Evolutionary conservation across 2,888 invertebrate species (phyloP).

Genomic region (Nymphalis polychloros): DNA sequence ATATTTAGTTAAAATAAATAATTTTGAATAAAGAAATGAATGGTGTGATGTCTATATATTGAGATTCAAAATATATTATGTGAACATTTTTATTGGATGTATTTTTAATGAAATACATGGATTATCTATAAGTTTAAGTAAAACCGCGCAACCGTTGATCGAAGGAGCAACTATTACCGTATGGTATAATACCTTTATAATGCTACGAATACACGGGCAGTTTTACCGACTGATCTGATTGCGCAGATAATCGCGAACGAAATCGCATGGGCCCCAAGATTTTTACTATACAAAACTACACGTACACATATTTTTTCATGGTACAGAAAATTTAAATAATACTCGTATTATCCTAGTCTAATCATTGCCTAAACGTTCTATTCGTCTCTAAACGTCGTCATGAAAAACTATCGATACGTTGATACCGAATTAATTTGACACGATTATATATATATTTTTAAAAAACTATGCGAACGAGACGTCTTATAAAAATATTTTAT

Average conservation of each 20-base stretch:
- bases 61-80: conserved; percentile 26
- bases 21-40: not conserved
- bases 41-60: not conserved
- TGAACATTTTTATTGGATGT: no score
- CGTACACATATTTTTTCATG: conserved; percentile 8
- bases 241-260: not conserved
- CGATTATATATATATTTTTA: conserved; percentile 25
- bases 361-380: conserved; percentile 13
- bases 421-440: conserved; percentile 35
- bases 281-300: conserved; percentile 27
- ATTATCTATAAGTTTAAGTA: no score
- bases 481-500: conserved; percentile 59
- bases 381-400: conserved; percentile 23
- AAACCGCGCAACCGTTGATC: no score
- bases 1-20: not conserved
- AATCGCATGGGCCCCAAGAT: conserved; percentile 10
- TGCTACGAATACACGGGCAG: no score
- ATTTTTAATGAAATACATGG: no score
- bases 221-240: no score
- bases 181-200: no score
- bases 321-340: conserved; percentile 13
- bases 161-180: no score
- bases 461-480: conserved; percentile 25
- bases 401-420: conserved; percentile 19
- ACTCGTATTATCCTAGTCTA: conserved; percentile 22